These are phyloP conservation scores for Sardinella longiceps DNA, from an alignment of 2,797 vertebrate genomes.

Conservation along the genomic window DNA sequence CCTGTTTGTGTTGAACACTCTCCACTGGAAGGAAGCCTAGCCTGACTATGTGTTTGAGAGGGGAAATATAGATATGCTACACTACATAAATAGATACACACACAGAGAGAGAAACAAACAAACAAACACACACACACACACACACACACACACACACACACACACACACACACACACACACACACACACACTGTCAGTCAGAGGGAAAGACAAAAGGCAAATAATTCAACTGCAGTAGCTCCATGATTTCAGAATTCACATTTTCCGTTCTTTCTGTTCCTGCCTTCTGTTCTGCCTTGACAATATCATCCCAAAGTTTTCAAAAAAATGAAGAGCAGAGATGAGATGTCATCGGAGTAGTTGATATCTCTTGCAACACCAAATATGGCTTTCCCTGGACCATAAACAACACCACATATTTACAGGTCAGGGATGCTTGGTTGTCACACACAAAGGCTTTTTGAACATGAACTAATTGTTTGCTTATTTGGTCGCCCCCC, in stretches of 20 bases:
- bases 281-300: no score
- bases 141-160: neutral
- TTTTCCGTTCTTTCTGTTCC: neutral
- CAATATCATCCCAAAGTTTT: no score
- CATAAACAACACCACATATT: constrained; percentile 12
- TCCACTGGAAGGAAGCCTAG: neutral
- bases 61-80: neutral
- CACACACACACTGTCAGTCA: neutral
- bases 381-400: neutral
- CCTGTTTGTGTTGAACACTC: neutral
- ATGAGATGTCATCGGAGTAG: no score
- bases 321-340: no score
- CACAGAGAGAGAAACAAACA: neutral
- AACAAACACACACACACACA: neutral
- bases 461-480: constrained; percentile 3
- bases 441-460: constrained; percentile 23
- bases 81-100: neutral
- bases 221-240: neutral
- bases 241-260: neutral
- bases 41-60: neutral
- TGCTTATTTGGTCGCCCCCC: constrained; percentile 22
- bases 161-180: no score
- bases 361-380: neutral
- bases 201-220: neutral
- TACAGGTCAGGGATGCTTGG: neutral